Evolutionary conservation across 2,113 vertebrate species (phyloP).

Genomic region (Rhadina sibilatrix): DNA sequence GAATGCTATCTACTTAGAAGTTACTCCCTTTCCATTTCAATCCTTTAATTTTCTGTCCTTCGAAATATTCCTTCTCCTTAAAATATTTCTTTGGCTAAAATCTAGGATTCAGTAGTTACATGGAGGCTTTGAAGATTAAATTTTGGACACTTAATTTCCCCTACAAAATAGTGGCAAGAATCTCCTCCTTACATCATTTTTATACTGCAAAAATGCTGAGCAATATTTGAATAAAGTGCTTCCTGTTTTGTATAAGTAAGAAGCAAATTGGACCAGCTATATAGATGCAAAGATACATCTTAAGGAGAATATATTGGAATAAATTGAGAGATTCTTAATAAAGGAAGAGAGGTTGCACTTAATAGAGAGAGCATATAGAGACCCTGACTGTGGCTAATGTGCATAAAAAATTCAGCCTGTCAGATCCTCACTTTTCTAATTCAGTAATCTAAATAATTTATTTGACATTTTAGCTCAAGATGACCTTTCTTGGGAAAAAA

Average conservation of each 20-base stretch:
- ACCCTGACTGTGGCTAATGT: slow-evolving; percentile 83
- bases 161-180: background rate
- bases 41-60: background rate
- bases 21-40: background rate
- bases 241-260: background rate
- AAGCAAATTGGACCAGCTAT: slow-evolving; percentile 45
- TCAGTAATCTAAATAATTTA: slow-evolving; percentile 91
- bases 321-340: slow-evolving; percentile 77
- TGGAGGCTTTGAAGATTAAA: background rate
- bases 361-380: slow-evolving; percentile 77
- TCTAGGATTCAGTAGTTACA: background rate
- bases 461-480: slow-evolving; percentile 90
- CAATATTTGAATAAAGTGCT: background rate
- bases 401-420: slow-evolving; percentile 88
- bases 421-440: slow-evolving; percentile 88
- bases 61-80: background rate
- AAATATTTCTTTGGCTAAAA: background rate
- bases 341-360: slow-evolving; percentile 72
- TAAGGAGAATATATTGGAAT: slow-evolving; percentile 66
- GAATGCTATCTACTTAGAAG: background rate
- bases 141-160: background rate
- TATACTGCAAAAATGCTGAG: background rate
- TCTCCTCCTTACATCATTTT: background rate
- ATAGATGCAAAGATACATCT: slow-evolving; percentile 68
- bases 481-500: slow-evolving; percentile 87